Base-by-base conservation (phyloP, 2,888 invertebrate genomes). In the Scaptomyza cyrtandrae region DNA sequence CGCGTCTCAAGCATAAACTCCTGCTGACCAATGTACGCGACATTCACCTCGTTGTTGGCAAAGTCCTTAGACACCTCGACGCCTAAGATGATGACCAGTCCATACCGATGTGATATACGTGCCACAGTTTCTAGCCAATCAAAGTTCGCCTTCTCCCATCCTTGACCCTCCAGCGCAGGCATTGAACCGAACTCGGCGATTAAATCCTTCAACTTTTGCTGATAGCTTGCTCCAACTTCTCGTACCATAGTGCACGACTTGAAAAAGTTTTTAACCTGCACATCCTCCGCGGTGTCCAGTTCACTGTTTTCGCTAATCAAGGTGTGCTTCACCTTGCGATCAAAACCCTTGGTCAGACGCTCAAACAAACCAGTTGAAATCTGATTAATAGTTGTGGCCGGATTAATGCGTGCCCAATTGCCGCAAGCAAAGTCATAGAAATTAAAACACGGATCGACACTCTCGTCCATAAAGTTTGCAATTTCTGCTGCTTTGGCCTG, bases 341-440 rank as follows among this genome's bases (percentile, higher is more conserved):
- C 68, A 3, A 90, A 49, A 0, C 74, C 79, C 0, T 85, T 65
- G n/a, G 59, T 76, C 55, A 91, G 50, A 0, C 75, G 71, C 46
- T 90, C 89, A 45, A 91, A 86, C 3, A 90, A 27, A 0, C 90
- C 90, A 2, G 91, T 91, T 1, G 79, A 77, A 0, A 78, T 7
- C 16, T 75, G 75, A 3, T 65, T 68, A 2, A 56, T 11, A 2
- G 55, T 67, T 11, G 53, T 71, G 24, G 90, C 88, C 3, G 85
- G 80, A 66, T 92, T 84, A 1, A 80, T 56, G n/a, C 66, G 75
- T 0, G 62, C 41, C 83, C 87, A 91, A 41, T 89, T 90, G 7
- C 91, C 92, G 55, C 91, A 91, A 2, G 92, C 83, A 46, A 90
- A 91, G 9, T 74, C 66, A 43, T 92, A 91, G 54, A 92, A 91